A percentile compares a stretch with the other conserved stretches of the same genome.
Conservation (phyloP, 2,797 vertebrate species). For the Cottoperca gobio region DNA sequence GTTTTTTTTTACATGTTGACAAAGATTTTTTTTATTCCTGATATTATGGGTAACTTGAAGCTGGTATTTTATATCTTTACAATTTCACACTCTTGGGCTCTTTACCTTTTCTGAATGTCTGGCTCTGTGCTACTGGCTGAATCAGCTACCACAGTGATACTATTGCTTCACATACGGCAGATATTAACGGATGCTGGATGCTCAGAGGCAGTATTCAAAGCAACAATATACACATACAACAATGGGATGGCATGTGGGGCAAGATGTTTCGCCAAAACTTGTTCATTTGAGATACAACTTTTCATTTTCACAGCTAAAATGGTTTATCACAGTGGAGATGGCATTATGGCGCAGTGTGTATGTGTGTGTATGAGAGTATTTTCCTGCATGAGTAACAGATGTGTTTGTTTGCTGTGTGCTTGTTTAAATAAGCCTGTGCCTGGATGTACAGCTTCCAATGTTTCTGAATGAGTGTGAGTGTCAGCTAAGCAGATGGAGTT, state of each 20-base stretch:
- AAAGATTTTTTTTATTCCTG: slow-evolving; percentile 34
- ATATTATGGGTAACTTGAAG: slow-evolving; percentile 34
- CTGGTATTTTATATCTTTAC: slow-evolving; percentile 26
- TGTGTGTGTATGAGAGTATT: slow-evolving; percentile 24
- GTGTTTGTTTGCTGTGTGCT: slow-evolving; percentile 72
- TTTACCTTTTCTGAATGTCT: slow-evolving; percentile 32
- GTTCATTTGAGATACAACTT: slow-evolving; percentile 61
- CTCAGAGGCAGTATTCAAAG: slow-evolving; percentile 57
- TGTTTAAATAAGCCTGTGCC: slow-evolving; percentile 75
- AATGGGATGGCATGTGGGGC: slow-evolving; percentile 20
- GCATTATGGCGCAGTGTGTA: slow-evolving; percentile 51
- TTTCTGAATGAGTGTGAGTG: slow-evolving; percentile 50
- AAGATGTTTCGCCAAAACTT: slow-evolving; percentile 31
- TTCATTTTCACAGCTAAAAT: slow-evolving; percentile 70
- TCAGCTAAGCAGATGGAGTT: slow-evolving; percentile 77
- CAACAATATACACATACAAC: slow-evolving; percentile 20
- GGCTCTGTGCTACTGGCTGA: slow-evolving; percentile 45
- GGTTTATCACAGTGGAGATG: slow-evolving; percentile 79
- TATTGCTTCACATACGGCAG: slow-evolving; percentile 71
- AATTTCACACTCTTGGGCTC: slow-evolving; percentile 4
- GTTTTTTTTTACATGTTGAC: slow-evolving; percentile 15
- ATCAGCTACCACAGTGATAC: slow-evolving; percentile 65
- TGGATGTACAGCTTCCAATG: slow-evolving; percentile 66
- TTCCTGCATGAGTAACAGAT: slow-evolving; percentile 58
- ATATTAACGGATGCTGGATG: slow-evolving; percentile 43